Conservation (phyloP, 2,888 invertebrate species). For the Brachypalpus laphriformis region DNA sequence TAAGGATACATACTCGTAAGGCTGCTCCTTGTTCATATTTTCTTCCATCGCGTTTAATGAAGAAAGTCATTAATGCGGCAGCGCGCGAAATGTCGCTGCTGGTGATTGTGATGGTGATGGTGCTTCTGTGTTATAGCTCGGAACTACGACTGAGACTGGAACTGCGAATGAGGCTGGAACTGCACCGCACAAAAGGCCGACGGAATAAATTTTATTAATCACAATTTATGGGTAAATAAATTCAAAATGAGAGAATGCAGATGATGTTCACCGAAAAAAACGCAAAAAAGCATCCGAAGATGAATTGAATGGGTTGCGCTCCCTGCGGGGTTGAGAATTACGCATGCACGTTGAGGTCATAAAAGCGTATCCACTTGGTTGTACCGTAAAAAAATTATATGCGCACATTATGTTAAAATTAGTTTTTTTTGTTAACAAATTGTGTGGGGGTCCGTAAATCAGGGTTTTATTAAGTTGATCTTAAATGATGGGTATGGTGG, state of each 20-base stretch:
- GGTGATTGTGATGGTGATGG: slow-evolving; percentile 52
- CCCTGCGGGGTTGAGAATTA: slow-evolving; percentile 66
- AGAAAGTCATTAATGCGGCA: slow-evolving; percentile 73
- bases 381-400: not conserved
- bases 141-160: not conserved
- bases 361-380: slow-evolving; percentile 54
- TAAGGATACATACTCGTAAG: slow-evolving; percentile 20
- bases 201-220: slow-evolving; percentile 82
- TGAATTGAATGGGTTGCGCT: slow-evolving; percentile 41
- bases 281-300: not conserved
- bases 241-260: slow-evolving; percentile 75
- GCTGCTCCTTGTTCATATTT: slow-evolving; percentile 54
- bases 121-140: slow-evolving; percentile 38
- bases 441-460: slow-evolving; percentile 69
- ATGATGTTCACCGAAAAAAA: slow-evolving; percentile 34
- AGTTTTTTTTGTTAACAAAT: slow-evolving; percentile 66
- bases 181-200: slow-evolving; percentile 48
- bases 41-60: slow-evolving; percentile 56
- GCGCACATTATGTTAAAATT: slow-evolving; percentile 28
- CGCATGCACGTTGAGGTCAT: slow-evolving; percentile 68
- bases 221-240: slow-evolving; percentile 82
- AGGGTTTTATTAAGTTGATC: slow-evolving; percentile 66
- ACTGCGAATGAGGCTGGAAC: not conserved
- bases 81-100: slow-evolving; percentile 70
- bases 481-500: slow-evolving; percentile 56